Percentiles rank a stretch among this genome's conserved stretches.
phyloP scores from a whole-genome alignment of 2,888 invertebrate genomes.

The Coenonympha glycerion region DNA sequence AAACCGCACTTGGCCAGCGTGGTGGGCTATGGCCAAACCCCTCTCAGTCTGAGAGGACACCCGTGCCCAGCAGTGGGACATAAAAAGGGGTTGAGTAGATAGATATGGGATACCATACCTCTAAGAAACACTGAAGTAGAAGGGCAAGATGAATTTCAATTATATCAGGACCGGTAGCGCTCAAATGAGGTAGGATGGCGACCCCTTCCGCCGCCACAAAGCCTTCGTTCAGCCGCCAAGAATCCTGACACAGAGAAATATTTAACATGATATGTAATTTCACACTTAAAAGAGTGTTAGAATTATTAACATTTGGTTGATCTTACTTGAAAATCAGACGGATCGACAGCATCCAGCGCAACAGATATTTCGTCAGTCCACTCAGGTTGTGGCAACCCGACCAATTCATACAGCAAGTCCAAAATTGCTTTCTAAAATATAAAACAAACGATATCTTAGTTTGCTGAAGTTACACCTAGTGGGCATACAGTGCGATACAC shows the following conservation, averaged over 20 bases:
- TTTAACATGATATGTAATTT: neutral
- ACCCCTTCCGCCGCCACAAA: constrained; percentile 96
- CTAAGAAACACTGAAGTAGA: constrained; percentile 90
- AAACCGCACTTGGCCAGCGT: too few relatives aligned
- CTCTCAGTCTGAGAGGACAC: too few relatives aligned
- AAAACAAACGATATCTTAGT: neutral
- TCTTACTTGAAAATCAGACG: constrained; percentile 81
- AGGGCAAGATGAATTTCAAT: constrained; percentile 93
- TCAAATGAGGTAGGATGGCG: constrained; percentile 88
- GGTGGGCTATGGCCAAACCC: too few relatives aligned
- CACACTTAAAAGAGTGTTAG: neutral
- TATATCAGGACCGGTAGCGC: constrained; percentile 90
- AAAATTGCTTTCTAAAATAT: constrained; percentile 87
- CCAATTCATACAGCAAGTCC: constrained; percentile 92
- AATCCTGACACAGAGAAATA: constrained; percentile 67
- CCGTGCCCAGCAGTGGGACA: too few relatives aligned
- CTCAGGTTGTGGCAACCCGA: constrained; percentile 89
- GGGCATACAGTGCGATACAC: too few relatives aligned
- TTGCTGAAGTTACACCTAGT: too few relatives aligned
- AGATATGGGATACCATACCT: constrained; percentile 75
- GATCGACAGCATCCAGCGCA: constrained; percentile 91
- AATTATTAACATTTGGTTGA: neutral
- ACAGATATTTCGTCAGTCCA: constrained; percentile 95
- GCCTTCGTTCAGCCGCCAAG: constrained; percentile 93
- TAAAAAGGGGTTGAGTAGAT: too few relatives aligned